Evolutionary conservation across 2,888 invertebrate species (phyloP), one percentile per base, ranked within the genome.

Genomic region (Dicyrtomina minuta): DNA sequence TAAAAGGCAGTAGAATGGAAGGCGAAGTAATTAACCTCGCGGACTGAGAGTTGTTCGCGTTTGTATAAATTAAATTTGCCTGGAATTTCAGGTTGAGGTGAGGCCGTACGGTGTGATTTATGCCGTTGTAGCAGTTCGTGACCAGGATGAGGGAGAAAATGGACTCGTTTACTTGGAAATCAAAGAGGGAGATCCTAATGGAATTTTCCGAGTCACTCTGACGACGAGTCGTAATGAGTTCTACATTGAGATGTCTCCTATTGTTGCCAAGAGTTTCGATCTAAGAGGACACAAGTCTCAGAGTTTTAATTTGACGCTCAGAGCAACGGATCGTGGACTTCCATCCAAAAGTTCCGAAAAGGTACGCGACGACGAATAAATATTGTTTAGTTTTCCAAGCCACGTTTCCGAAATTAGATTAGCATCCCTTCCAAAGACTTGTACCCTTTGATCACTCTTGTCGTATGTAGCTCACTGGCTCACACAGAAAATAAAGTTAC

Each of bases 131-230:
- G 88, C 88, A 71, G 92, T 93, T 1, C 86, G 86, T 8, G 96
- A 96, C 81, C 86, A 87, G 66, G 97, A 97, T 82, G 84, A 84
- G 51, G 96, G 94, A 0, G 85, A 88, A 24, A 92, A 93, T 82
- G 96, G 96, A 0, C 86, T 91, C 80, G 90, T 96, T 56, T 88
- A 88, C 64, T 83, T 95, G 56, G 92, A 92, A 78, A 93, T 96
- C 69, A 89, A 92, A 4, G 91, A 91, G 74, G 95, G 96, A 0
- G 94, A 95, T 82, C 90, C 93, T 0, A 91, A 93, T 78, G 92
- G 93, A 0, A 90, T 92, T 82, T 95, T 96, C 82, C 86, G 90
- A 64, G 88, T 96, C 66, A 84, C 87, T 56, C 86, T 88, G 0
- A 84, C 87, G 27, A 81, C 83, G 71, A 86, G 76, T 43, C 70